Evolutionary conservation across 2,797 vertebrate genomes (phyloP).

Genomic region (Schizopygopsis pylzovi): DNA sequence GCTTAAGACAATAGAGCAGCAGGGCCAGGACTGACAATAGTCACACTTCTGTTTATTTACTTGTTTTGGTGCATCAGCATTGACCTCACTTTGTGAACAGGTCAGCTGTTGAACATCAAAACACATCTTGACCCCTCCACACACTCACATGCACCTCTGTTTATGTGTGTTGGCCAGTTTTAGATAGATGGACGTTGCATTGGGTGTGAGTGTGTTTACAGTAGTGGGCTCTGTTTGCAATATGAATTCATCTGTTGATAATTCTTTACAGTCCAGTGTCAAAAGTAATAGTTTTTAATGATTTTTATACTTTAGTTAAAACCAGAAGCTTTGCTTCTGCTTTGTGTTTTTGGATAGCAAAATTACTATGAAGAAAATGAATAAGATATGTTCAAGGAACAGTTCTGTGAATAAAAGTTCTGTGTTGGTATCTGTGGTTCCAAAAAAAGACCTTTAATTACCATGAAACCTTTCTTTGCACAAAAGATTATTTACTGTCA

Average conservation of each 20-base stretch:
- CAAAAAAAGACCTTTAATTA: background rate
- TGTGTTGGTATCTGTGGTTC: background rate
- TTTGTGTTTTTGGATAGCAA: constrained; percentile 13
- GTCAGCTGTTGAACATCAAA: constrained; percentile 39
- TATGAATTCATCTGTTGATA: constrained; percentile 41
- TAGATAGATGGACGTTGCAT: constrained; percentile 12
- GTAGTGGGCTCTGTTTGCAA: constrained; percentile 31
- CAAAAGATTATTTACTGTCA: background rate
- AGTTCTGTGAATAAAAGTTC: background rate
- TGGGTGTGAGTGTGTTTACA: constrained; percentile 44
- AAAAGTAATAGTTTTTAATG: constrained; percentile 9
- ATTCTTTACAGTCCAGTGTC: constrained; percentile 39
- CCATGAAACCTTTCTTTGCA: background rate
- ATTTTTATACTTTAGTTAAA: constrained; percentile 29
- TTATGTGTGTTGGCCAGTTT: constrained; percentile 15
- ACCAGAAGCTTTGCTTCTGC: constrained; percentile 40
- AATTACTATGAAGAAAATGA: background rate
- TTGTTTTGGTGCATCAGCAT: constrained; percentile 52
- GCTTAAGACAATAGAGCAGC: constrained; percentile 55
- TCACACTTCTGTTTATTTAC: constrained; percentile 48
- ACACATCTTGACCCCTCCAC: constrained; percentile 11
- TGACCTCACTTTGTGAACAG: constrained; percentile 35
- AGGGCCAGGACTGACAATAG: constrained; percentile 34
- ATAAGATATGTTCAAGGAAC: background rate
- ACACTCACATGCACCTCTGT: background rate